Evolutionary conservation across 1,140 invertebrate species (phyloP).

Genomic region (Papilio dardanus): DNA sequence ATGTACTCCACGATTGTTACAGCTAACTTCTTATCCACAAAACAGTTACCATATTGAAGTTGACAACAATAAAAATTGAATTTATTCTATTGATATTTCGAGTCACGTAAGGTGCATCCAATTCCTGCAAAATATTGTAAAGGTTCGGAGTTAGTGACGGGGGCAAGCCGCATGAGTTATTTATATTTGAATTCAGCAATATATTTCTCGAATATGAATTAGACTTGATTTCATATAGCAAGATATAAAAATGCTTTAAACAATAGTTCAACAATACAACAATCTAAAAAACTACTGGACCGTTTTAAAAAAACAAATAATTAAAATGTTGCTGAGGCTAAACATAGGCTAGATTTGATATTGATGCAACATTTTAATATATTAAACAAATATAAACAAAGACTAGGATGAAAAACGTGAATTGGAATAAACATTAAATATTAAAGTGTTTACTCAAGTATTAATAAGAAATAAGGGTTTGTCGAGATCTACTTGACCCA

Average conservation of each 20-base stretch:
- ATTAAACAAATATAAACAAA: not conserved
- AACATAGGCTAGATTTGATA: not conserved
- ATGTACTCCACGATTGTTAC: too few relatives aligned
- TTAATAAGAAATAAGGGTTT: not conserved
- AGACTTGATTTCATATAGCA: not conserved
- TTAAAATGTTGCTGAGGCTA: not conserved
- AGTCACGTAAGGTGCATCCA: constrained; percentile 7
- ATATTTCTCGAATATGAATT: not conserved
- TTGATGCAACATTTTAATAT: not conserved
- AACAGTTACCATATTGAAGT: not conserved
- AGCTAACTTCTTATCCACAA: not conserved
- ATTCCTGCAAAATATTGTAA: not conserved
- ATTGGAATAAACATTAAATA: not conserved
- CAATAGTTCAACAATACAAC: too few relatives aligned
- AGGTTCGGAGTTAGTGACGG: not conserved
- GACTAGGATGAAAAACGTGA: not conserved
- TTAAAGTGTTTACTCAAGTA: not conserved
- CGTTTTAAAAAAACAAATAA: not conserved
- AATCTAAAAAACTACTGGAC: too few relatives aligned
- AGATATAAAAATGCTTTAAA: too few relatives aligned
- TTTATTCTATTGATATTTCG: not conserved
- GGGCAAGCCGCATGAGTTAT: not conserved
- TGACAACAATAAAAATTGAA: constrained; percentile 2
- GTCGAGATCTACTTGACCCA: constrained; percentile 15
- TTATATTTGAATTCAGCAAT: not conserved